Evolutionary conservation across 2,113 vertebrate species (phyloP).

Genomic region (Datnioides undecimradiatus): DNA sequence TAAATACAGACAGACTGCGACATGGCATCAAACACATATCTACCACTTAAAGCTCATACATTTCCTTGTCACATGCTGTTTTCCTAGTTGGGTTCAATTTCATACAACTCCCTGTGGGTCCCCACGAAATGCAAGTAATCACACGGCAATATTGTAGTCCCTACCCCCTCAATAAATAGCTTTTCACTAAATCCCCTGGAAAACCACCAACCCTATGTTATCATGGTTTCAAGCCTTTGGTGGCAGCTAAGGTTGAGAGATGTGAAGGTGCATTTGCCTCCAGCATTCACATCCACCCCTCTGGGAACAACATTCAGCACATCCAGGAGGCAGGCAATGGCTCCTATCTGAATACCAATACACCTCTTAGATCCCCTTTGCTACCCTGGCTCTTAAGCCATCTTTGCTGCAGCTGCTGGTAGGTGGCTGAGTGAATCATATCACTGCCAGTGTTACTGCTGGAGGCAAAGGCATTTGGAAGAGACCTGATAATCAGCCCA

Average conservation of each 20-base stretch:
- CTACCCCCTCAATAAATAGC: not conserved
- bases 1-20: not conserved
- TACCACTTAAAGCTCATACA: conserved; percentile 3
- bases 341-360: conserved; percentile 55
- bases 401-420: conserved; percentile 24
- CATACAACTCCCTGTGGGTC: conserved; percentile 11
- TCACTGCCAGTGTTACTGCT: conserved; percentile 16
- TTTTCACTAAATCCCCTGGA: conserved; percentile 17
- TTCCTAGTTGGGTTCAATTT: not conserved
- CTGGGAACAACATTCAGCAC: conserved; percentile 32
- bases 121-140: conserved; percentile 9
- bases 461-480: conserved; percentile 35
- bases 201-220: not conserved
- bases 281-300: conserved; percentile 38
- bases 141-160: not conserved
- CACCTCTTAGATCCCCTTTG: conserved; percentile 13
- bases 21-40: not conserved
- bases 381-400: not conserved
- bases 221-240: conserved; percentile 29
- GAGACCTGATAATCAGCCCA: conserved; percentile 9
- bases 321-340: conserved; percentile 33
- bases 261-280: conserved; percentile 33
- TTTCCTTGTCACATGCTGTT: not conserved
- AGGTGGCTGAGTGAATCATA: conserved; percentile 24
- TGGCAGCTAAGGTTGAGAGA: conserved; percentile 12